Evolutionary conservation across 2,888 invertebrate genomes (phyloP).

Genomic region (Peribatodes rhomboidaria): DNA sequence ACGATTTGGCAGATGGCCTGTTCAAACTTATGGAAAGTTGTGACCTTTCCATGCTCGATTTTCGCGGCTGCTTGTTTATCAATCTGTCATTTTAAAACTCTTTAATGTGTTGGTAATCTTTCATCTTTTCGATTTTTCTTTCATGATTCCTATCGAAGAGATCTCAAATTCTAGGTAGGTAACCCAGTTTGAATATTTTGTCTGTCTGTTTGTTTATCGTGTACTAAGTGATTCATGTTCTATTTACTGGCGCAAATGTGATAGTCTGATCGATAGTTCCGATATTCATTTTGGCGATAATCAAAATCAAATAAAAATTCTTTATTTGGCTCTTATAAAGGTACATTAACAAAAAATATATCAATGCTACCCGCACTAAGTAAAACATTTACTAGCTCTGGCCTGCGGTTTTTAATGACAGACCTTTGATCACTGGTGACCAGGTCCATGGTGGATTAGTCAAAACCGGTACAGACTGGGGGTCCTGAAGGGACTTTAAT

Average conservation of each 20-base stretch:
- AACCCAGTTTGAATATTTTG: constrained; percentile 24
- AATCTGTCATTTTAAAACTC: constrained; percentile 28
- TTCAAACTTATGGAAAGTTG: constrained; percentile 28
- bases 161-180: constrained; percentile 11
- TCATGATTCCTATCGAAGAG: constrained; percentile 28
- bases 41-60: constrained; percentile 25
- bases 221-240: constrained; percentile 25
- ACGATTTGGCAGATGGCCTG: constrained; percentile 35
- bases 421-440: too few relatives aligned
- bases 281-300: background rate
- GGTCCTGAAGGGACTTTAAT: too few relatives aligned
- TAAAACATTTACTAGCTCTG: background rate
- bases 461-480: too few relatives aligned
- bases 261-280: constrained; percentile 5
- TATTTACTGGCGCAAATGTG: constrained; percentile 11
- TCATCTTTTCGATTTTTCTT: constrained; percentile 33
- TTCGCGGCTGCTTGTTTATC: constrained; percentile 32
- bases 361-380: too few relatives aligned
- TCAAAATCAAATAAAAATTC: too few relatives aligned
- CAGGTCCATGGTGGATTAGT: too few relatives aligned
- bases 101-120: constrained; percentile 29
- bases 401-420: too few relatives aligned
- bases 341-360: too few relatives aligned
- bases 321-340: too few relatives aligned
- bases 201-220: constrained; percentile 29